These are phyloP conservation scores for Drosophila baimaii DNA, from an alignment of 1,140 invertebrate species.

Conservation along the genomic window DNA sequence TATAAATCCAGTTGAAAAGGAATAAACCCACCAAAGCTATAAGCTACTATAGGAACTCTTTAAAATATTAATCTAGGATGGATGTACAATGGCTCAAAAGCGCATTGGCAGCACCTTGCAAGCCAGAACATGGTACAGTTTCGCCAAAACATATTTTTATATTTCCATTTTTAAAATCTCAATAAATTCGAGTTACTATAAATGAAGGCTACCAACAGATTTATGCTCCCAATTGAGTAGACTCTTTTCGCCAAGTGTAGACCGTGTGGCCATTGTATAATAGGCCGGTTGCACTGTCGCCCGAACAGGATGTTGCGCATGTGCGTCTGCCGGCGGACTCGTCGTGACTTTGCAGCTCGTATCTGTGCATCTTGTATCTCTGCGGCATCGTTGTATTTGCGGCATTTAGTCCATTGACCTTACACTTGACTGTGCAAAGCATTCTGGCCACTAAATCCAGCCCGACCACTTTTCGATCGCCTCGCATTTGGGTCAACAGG, in stretches of 20 bases:
- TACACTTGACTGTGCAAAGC: slow-evolving; percentile 43
- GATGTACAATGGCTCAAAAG: too few species aligned
- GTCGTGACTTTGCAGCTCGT: slow-evolving; percentile 13
- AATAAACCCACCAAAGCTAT: neutral
- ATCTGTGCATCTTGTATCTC: slow-evolving; percentile 15
- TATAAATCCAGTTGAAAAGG: neutral
- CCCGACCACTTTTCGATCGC: slow-evolving; percentile 34
- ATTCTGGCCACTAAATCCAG: slow-evolving; percentile 40
- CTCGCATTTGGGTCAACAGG: slow-evolving; percentile 47
- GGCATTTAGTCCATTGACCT: slow-evolving; percentile 42
- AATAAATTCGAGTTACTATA: too few species aligned
- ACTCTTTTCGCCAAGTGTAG: slow-evolving; percentile 16
- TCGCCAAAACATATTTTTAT: neutral
- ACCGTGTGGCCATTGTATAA: slow-evolving; percentile 60
- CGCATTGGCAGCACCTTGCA: too few species aligned
- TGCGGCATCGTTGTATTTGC: slow-evolving; percentile 8
- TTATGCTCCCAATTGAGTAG: neutral
- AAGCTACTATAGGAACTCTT: too few species aligned
- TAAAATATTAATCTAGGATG: too few species aligned
- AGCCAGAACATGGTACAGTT: neutral
- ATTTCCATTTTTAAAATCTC: too few species aligned
- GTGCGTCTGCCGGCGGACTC: slow-evolving; percentile 21
- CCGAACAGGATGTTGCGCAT: slow-evolving; percentile 71
- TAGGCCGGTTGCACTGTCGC: slow-evolving; percentile 55
- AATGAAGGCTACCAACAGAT: too few species aligned